phyloP scores from a whole-genome alignment of 2,113 vertebrate genomes.

The Limanda limanda region DNA sequence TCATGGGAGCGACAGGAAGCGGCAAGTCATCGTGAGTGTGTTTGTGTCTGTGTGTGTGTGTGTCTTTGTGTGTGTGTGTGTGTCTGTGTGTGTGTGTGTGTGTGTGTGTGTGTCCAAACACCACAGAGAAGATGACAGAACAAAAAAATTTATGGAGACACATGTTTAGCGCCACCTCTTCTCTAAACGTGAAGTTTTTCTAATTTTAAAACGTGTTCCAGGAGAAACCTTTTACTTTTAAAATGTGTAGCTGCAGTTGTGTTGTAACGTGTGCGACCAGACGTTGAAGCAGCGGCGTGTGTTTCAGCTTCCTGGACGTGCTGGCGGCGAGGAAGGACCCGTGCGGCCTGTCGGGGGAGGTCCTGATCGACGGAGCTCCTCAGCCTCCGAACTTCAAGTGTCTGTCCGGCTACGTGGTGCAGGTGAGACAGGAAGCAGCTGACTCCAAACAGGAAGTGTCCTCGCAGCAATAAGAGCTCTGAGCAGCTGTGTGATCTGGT shows the following conservation, averaged over 20 bases:
- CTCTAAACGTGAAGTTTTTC: no score
- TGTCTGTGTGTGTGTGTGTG: no score
- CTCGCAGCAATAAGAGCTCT: neutral
- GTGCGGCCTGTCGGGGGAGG: conserved; percentile 73
- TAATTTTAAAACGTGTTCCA: no score
- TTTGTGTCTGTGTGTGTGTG: neutral
- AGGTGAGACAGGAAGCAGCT: conserved; percentile 77
- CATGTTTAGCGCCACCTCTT: no score
- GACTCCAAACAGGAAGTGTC: conserved; percentile 1
- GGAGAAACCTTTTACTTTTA: neutral
- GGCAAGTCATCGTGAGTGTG: conserved; percentile 97
- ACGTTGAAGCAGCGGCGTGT: no score
- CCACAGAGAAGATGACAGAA: no score
- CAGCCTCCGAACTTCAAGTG: conserved; percentile 94
- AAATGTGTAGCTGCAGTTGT: no score
- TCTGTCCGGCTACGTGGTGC: conserved; percentile 93
- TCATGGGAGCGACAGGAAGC: conserved; percentile 94
- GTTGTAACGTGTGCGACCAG: no score
- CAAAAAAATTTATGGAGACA: no score
- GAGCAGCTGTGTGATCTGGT: neutral
- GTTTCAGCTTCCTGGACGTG: conserved; percentile 84
- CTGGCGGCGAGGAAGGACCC: conserved; percentile 86
- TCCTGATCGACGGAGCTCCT: conserved; percentile 88
- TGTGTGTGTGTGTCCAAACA: no score
- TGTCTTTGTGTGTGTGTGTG: neutral